These are phyloP conservation scores for Chloroclysta siterata DNA, from an alignment of 2,888 invertebrate species.

Conservation along the genomic window DNA sequence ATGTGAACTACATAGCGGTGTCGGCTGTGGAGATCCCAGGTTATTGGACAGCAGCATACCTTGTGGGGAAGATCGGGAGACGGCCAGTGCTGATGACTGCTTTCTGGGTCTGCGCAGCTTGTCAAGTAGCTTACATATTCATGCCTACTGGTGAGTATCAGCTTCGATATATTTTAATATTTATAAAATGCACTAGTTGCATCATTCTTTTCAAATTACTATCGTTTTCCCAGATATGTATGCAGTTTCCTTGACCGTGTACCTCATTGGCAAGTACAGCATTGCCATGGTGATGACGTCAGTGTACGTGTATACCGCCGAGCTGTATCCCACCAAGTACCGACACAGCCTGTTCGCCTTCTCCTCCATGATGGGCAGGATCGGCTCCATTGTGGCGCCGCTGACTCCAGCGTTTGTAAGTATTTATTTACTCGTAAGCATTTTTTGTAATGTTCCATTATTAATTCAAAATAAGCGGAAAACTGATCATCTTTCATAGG, in stretches of 20 bases:
- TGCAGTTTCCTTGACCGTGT: constrained; percentile 70
- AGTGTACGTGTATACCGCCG: constrained; percentile 87
- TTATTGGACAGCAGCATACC: constrained; percentile 83
- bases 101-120: constrained; percentile 84
- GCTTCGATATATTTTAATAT: not conserved
- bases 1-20: constrained; percentile 86
- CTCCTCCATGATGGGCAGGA: constrained; percentile 87
- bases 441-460: no score
- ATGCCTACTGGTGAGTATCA: constrained; percentile 71
- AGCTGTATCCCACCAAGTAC: constrained; percentile 87
- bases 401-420: constrained; percentile 86
- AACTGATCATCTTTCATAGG: no score
- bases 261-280: constrained; percentile 84
- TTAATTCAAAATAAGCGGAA: no score
- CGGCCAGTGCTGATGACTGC: constrained; percentile 83
- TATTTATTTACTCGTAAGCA: constrained; percentile 72
- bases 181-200: no score
- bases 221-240: constrained; percentile 42
- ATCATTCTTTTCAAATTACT: not conserved
- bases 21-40: constrained; percentile 88
- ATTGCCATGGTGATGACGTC: constrained; percentile 86
- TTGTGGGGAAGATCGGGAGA: constrained; percentile 85
- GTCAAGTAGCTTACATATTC: constrained; percentile 84
- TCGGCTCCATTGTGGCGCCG: constrained; percentile 88
- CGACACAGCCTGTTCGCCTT: constrained; percentile 86